Evolutionary conservation across 2,797 vertebrate species (phyloP).

Genomic region (Mormyrops attenuatus): DNA sequence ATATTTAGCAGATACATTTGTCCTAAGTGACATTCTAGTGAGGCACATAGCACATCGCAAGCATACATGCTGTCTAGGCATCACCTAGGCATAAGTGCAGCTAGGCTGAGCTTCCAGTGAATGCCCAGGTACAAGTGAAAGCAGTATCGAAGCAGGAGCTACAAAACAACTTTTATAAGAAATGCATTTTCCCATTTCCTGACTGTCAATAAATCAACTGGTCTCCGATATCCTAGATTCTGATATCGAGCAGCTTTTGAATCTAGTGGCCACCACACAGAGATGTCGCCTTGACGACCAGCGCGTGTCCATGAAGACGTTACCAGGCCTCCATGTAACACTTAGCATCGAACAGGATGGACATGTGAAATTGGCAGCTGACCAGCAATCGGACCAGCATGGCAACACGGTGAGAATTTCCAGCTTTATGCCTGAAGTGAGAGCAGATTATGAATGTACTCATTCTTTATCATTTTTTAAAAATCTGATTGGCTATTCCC

Average conservation of each 20-base stretch:
- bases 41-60: not conserved
- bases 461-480: not conserved
- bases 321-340: conserved; percentile 36
- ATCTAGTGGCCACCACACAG: conserved; percentile 56
- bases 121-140: not conserved
- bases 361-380: conserved; percentile 24
- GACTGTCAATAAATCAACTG: not conserved
- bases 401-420: conserved; percentile 5
- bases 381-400: conserved; percentile 25
- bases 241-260: conserved; percentile 58
- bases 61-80: not conserved
- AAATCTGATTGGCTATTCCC: not conserved
- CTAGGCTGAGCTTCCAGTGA: not conserved
- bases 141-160: not conserved
- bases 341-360: conserved; percentile 29
- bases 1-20: not conserved
- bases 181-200: not conserved
- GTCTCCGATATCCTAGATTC: conserved; percentile 28
- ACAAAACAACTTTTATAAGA: not conserved
- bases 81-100: not conserved
- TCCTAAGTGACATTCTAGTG: not conserved
- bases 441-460: not conserved
- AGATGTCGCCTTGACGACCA: conserved; percentile 59
- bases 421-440: conserved; percentile 8
- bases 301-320: conserved; percentile 44